phyloP scores from a whole-genome alignment of 2,888 invertebrate species.

The Erebia epiphron region DNA sequence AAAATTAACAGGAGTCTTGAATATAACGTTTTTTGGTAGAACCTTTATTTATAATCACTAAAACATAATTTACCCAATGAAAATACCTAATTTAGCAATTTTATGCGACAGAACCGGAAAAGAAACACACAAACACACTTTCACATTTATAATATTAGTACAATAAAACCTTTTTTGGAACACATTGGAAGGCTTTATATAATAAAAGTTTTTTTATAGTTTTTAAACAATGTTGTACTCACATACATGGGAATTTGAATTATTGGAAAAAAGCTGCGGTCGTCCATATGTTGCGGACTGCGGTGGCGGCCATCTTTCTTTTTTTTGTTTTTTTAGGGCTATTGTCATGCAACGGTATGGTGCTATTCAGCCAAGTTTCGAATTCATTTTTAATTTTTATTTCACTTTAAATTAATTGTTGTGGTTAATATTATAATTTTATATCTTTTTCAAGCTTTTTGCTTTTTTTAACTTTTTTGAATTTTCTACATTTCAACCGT shows the following conservation, averaged over 20 bases:
- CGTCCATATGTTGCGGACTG: constrained; percentile 18
- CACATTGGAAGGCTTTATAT: not conserved
- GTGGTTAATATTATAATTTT: not conserved
- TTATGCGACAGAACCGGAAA: no score
- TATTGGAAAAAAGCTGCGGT: constrained; percentile 20
- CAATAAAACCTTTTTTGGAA: constrained; percentile 2
- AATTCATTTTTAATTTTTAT: constrained; percentile 10
- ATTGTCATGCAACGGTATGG: constrained; percentile 23
- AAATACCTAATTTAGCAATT: no score
- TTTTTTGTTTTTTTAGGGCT: constrained; percentile 20
- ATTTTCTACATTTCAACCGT: no score
- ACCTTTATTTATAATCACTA: no score
- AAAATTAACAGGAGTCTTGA: no score
- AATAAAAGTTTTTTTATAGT: constrained; percentile 3
- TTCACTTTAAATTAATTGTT: constrained; percentile 15
- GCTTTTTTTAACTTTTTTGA: no score
- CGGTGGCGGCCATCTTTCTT: constrained; percentile 18
- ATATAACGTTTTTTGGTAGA: no score
- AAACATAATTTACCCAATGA: no score
- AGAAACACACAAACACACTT: no score
- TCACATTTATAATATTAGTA: no score
- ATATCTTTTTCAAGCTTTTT: not conserved
- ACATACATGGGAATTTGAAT: constrained; percentile 2
- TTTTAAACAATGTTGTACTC: not conserved
- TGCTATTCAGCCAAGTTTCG: constrained; percentile 15